Conservation (phyloP, 2,888 invertebrate genomes). For the Clivina fossor region DNA sequence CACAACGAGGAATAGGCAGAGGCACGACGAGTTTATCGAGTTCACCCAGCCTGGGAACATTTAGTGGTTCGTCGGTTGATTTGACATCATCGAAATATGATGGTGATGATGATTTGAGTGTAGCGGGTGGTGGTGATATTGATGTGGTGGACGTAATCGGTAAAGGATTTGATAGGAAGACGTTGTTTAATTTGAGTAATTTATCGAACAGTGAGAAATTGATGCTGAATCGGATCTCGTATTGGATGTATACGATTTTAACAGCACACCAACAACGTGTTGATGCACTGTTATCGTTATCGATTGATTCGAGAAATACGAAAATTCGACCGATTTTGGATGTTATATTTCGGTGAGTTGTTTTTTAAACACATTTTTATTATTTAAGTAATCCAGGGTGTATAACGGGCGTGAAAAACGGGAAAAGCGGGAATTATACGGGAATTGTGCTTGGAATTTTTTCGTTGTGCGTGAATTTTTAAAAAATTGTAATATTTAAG, state of each 20-base stretch:
- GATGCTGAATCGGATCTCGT: slow-evolving; percentile 14
- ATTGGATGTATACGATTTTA: slow-evolving; percentile 27
- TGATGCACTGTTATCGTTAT: slow-evolving; percentile 19
- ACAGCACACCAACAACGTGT: slow-evolving; percentile 9
- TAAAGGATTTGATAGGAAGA: too few species aligned
- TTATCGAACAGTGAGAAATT: background rate
- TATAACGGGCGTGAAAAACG: too few species aligned
- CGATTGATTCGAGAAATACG: slow-evolving; percentile 14
- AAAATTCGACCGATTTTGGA: slow-evolving; percentile 20
- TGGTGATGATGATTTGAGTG: too few species aligned
- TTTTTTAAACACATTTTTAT: background rate
- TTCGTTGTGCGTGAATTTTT: too few species aligned
- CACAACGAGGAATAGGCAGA: too few species aligned
- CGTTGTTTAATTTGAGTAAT: too few species aligned
- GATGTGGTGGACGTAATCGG: too few species aligned
- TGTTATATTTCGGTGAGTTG: slow-evolving; percentile 23
- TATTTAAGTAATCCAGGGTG: too few species aligned
- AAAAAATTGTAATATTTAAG: too few species aligned
- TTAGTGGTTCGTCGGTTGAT: background rate
- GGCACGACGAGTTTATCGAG: background rate
- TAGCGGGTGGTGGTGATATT: background rate
- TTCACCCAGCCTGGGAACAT: background rate
- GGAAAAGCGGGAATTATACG: too few species aligned
- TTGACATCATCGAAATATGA: too few species aligned
- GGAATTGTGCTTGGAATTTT: too few species aligned